Conservation (phyloP, 2,797 vertebrate species). For the Karalla daura region DNA sequence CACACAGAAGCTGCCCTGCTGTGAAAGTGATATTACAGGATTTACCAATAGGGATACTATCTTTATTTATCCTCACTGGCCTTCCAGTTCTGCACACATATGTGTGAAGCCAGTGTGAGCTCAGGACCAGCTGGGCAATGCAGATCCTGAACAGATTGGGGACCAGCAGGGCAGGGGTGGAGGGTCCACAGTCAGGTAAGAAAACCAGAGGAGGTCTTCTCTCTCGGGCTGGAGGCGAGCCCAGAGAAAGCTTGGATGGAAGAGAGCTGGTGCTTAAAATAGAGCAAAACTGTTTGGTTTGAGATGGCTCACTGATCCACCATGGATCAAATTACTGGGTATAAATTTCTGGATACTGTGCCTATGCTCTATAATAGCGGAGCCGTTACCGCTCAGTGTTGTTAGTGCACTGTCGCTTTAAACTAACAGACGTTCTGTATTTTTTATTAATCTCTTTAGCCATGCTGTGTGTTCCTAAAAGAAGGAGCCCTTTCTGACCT, state of each 20-base stretch:
- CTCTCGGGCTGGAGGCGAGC: constrained; percentile 63
- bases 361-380: background rate
- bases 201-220: constrained; percentile 58
- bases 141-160: constrained; percentile 83
- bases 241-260: constrained; percentile 46
- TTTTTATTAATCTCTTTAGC: background rate
- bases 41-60: constrained; percentile 42
- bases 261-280: constrained; percentile 69
- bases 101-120: constrained; percentile 58
- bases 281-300: constrained; percentile 51
- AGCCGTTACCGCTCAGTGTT: background rate
- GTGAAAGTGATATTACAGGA: constrained; percentile 45
- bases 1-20: constrained; percentile 28
- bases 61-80: constrained; percentile 44
- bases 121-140: constrained; percentile 62
- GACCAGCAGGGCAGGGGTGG: constrained; percentile 77
- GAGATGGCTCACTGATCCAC: constrained; percentile 32
- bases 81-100: constrained; percentile 40
- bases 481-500: background rate
- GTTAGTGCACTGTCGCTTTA: background rate
- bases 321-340: constrained; percentile 15
- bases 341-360: background rate
- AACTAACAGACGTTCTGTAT: background rate
- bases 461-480: background rate
- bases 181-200: constrained; percentile 71